phyloP scores from a whole-genome alignment of 1,140 invertebrate species.

The Pachyrhynchus sulphureomaculatus region DNA sequence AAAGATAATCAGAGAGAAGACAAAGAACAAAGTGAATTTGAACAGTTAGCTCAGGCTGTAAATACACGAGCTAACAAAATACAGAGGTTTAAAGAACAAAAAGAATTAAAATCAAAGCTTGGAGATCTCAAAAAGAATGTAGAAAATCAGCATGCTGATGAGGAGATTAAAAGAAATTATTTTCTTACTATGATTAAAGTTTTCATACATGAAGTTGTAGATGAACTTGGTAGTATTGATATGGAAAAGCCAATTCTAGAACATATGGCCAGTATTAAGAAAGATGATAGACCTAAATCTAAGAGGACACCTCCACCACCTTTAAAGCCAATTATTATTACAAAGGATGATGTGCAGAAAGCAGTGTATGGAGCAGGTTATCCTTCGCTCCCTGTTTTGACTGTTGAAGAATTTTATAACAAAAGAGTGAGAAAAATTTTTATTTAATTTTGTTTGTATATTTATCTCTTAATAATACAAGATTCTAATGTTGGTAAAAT shows the following conservation, averaged over 20 bases:
- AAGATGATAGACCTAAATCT: conserved; percentile 48
- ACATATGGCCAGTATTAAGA: conserved; percentile 63
- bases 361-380: conserved; percentile 93
- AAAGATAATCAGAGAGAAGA: conserved; percentile 20
- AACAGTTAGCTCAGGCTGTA: conserved; percentile 51
- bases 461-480: too few relatives aligned
- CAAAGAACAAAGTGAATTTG: conserved; percentile 40
- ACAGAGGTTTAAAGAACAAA: conserved; percentile 74
- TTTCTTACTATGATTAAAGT: conserved; percentile 76
- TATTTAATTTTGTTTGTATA: too few relatives aligned
- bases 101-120: conserved; percentile 74
- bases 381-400: conserved; percentile 87
- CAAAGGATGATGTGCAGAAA: conserved; percentile 86
- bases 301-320: conserved; percentile 54
- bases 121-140: conserved; percentile 64
- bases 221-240: conserved; percentile 74
- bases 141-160: conserved; percentile 67
- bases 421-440: conserved; percentile 67
- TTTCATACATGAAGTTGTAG: conserved; percentile 72
- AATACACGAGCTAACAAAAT: conserved; percentile 72
- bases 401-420: conserved; percentile 95
- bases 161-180: conserved; percentile 80
- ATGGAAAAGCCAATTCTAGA: conserved; percentile 74
- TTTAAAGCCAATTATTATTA: conserved; percentile 91
- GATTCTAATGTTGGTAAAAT: too few relatives aligned